Evolutionary conservation across 2,113 vertebrate species (phyloP).

Genomic region (Mellivora capensis): DNA sequence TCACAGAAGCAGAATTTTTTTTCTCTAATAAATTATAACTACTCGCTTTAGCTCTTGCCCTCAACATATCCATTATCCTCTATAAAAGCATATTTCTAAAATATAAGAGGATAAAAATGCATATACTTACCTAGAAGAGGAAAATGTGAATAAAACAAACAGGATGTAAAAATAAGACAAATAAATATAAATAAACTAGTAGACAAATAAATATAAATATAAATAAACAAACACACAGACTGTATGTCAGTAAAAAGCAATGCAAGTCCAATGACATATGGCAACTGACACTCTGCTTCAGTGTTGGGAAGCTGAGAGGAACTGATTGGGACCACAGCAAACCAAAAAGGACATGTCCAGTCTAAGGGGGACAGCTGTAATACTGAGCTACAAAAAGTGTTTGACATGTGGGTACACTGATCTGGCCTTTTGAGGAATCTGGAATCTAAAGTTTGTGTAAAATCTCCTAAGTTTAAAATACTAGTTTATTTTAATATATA

Average conservation of each 20-base stretch:
- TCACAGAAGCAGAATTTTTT: background rate
- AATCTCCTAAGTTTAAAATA: background rate
- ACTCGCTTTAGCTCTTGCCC: background rate
- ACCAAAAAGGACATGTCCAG: background rate
- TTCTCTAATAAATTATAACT: background rate
- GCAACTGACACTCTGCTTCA: background rate
- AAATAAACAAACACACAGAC: background rate
- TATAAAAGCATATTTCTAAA: background rate
- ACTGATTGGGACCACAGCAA: background rate
- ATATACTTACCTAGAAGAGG: background rate
- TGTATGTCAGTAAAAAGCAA: background rate
- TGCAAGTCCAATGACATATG: background rate
- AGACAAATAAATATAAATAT: background rate
- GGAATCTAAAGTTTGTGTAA: background rate
- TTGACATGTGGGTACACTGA: background rate
- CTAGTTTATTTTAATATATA: background rate
- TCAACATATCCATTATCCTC: background rate
- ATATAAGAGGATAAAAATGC: background rate
- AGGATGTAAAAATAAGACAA: background rate
- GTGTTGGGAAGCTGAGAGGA: background rate
- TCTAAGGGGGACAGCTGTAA: background rate
- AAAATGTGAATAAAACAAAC: background rate
- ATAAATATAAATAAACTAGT: background rate
- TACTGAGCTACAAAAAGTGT: background rate
- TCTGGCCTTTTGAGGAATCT: background rate